Conservation (phyloP, 2,797 vertebrate species). For the Betta splendens region DNA sequence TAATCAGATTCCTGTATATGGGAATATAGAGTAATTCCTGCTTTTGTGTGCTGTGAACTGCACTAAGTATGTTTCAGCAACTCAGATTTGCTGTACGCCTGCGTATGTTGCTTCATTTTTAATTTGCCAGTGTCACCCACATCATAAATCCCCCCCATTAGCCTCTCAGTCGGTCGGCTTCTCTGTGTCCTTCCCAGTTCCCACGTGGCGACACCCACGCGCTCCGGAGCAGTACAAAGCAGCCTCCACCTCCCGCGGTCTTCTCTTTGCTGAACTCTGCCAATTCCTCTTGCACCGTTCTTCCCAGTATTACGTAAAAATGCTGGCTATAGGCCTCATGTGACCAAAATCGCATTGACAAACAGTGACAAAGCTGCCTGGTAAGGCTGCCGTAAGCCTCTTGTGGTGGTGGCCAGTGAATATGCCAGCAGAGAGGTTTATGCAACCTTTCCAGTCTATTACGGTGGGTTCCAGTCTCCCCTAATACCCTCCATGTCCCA, state of each 20-base stretch:
- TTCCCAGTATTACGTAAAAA: constrained; percentile 66
- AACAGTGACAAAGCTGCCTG: constrained; percentile 67
- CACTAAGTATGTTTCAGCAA: not conserved
- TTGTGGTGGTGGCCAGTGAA: constrained; percentile 60
- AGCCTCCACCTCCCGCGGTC: not conserved
- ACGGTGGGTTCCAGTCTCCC: constrained; percentile 5
- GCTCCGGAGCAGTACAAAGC: not conserved
- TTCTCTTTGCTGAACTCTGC: constrained; percentile 8
- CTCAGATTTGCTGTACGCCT: not conserved
- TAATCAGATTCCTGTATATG: constrained; percentile 34
- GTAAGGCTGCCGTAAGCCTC: constrained; percentile 62
- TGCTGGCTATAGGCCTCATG: constrained; percentile 45
- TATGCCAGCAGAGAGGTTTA: constrained; percentile 55
- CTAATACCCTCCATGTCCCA: not conserved
- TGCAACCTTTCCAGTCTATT: constrained; percentile 55
- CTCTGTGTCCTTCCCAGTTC: constrained; percentile 1
- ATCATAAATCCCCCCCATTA: constrained; percentile 10
- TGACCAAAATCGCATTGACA: constrained; percentile 66
- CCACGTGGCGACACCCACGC: not conserved
- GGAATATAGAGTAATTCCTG: too few relatives aligned
- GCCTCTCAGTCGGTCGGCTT: not conserved
- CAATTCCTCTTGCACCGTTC: constrained; percentile 12
- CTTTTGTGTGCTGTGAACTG: constrained; percentile 5
- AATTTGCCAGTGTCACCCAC: too few relatives aligned
- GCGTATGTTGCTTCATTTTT: not conserved